Percentiles rank a stretch among this genome's conserved stretches.
Conservation (phyloP, 2,888 invertebrate species). For the Hedya salicella region DNA sequence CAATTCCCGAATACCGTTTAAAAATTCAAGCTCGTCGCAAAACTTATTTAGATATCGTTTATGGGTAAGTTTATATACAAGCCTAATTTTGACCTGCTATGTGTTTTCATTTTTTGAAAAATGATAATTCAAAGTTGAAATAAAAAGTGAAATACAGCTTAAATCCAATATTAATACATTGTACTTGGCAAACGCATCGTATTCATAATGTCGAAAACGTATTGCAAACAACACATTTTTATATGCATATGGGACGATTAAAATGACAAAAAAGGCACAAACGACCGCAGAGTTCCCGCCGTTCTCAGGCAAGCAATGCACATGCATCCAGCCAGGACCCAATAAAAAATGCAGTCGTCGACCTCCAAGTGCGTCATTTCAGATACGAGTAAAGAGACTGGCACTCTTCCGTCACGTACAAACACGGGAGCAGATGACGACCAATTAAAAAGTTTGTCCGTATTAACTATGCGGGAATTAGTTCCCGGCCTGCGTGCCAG, state of each 20-base stretch:
- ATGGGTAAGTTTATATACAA: too few species aligned
- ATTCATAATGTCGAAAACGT: constrained; percentile 21
- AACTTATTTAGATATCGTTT: too few species aligned
- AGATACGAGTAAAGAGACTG: constrained; percentile 71
- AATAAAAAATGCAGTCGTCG: constrained; percentile 79
- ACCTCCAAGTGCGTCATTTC: constrained; percentile 77
- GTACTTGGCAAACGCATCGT: background rate
- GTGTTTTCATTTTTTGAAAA: too few species aligned
- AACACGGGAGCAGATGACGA: constrained; percentile 77
- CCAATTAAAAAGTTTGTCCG: constrained; percentile 82
- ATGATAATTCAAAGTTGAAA: too few species aligned
- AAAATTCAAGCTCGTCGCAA: background rate
- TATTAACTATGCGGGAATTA: constrained; percentile 80
- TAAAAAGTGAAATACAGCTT: too few species aligned
- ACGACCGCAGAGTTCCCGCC: constrained; percentile 59
- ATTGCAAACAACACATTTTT: constrained; percentile 53
- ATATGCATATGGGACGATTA: constrained; percentile 57
- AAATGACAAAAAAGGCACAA: constrained; percentile 58
- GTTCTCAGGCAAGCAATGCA: constrained; percentile 74
- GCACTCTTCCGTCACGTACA: constrained; percentile 59
- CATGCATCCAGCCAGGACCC: constrained; percentile 61
- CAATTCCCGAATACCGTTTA: background rate
- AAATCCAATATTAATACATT: too few species aligned
- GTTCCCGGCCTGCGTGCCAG: constrained; percentile 71
- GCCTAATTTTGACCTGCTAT: too few species aligned